Evolutionary conservation across 2,797 vertebrate genomes (phyloP).

Genomic region (Clarias fuscus): DNA sequence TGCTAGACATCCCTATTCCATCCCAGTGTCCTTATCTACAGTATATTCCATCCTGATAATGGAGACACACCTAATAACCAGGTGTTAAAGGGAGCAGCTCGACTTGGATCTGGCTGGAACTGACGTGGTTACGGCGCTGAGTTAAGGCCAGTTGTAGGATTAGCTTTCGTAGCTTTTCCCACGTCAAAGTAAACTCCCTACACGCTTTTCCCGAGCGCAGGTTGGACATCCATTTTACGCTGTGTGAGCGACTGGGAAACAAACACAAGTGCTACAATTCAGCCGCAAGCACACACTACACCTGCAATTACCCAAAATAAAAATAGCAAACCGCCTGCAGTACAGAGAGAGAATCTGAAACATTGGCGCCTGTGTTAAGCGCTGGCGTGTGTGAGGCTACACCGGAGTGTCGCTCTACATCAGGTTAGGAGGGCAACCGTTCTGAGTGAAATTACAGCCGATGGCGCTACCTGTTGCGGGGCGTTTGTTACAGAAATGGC

Average conservation of each 20-base stretch:
- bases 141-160: neutral
- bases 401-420: slow-evolving; percentile 43
- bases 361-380: slow-evolving; percentile 45
- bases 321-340: slow-evolving; percentile 33
- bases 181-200: neutral
- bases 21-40: neutral
- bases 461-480: slow-evolving; percentile 57
- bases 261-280: slow-evolving; percentile 40
- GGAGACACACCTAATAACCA: neutral
- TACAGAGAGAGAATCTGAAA: slow-evolving; percentile 51
- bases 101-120: neutral
- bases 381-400: slow-evolving; percentile 33
- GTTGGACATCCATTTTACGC: neutral
- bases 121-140: neutral
- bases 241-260: slow-evolving; percentile 26
- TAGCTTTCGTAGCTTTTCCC: neutral
- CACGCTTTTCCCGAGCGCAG: neutral
- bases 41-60: neutral
- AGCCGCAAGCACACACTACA: slow-evolving; percentile 42
- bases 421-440: slow-evolving; percentile 42
- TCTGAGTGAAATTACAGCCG: slow-evolving; percentile 63
- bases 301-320: slow-evolving; percentile 53
- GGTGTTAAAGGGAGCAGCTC: neutral
- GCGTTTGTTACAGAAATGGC: slow-evolving; percentile 61
- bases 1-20: neutral